A percentile compares a stretch with the other conserved stretches of the same genome.
Evolutionary conservation across 2,888 invertebrate genomes (phyloP).

Genomic region (Lampropteryx suffumata): DNA sequence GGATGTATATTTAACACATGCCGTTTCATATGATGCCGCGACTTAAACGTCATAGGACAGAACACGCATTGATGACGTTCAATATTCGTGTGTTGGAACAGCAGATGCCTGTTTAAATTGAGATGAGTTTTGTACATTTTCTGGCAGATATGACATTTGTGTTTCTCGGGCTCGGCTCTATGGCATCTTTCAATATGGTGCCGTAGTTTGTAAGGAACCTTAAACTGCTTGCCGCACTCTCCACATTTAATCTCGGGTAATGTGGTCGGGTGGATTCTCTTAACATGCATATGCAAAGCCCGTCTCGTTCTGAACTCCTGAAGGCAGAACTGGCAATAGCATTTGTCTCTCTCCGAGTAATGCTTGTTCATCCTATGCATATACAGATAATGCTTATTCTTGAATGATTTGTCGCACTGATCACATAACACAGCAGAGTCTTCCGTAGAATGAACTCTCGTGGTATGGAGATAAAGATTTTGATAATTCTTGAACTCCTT

Average conservation of each 20-base stretch:
- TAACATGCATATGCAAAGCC: conserved; percentile 71
- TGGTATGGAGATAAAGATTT: conserved; percentile 69
- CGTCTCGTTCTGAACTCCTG: conserved; percentile 70
- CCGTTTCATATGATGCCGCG: conserved; percentile 72
- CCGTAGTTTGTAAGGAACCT: conserved; percentile 68
- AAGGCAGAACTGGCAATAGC: conserved; percentile 71
- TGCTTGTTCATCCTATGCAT: conserved; percentile 79
- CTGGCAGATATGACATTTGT: conserved; percentile 65
- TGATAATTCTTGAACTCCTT: conserved; percentile 77
- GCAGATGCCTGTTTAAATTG: conserved; percentile 66
- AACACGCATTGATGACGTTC: conserved; percentile 71
- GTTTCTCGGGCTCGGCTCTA: conserved; percentile 60
- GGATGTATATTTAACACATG: conserved; percentile 75
- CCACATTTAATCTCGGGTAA: conserved; percentile 70
- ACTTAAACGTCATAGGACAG: conserved; percentile 74
- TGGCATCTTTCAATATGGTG: conserved; percentile 68
- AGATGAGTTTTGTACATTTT: conserved; percentile 68
- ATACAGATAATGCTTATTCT: conserved; percentile 75
- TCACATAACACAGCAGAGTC: conserved; percentile 71
- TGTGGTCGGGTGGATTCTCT: conserved; percentile 65
- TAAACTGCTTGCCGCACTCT: conserved; percentile 67
- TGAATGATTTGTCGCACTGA: conserved; percentile 72
- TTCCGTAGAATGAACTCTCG: conserved; percentile 70
- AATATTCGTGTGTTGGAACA: conserved; percentile 67
- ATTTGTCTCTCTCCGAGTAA: conserved; percentile 71